phyloP scores from a whole-genome alignment of 2,113 vertebrate species.

The Campylorhamphus procurvoides region DNA sequence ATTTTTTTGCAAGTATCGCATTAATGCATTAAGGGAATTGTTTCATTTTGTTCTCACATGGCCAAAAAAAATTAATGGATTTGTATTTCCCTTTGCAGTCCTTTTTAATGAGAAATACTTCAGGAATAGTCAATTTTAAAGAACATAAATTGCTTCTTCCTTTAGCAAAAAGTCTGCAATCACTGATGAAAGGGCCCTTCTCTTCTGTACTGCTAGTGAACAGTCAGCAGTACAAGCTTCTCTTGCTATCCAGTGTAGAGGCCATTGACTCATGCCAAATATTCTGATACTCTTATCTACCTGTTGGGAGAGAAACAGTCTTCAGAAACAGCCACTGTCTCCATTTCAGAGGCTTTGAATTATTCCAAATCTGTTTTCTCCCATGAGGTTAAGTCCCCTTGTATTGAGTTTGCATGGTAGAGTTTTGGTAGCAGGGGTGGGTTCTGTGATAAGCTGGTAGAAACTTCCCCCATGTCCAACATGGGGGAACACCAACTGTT shows the following conservation, averaged over 20 bases:
- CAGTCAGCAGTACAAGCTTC: background rate
- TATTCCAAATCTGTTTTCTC: background rate
- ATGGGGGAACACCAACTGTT: too few species aligned
- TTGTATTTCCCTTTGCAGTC: slow-evolving; percentile 1
- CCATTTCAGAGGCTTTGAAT: background rate
- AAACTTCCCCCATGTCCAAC: background rate
- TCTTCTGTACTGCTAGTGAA: background rate
- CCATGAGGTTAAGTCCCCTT: background rate
- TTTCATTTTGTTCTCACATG: background rate
- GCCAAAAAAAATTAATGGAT: background rate
- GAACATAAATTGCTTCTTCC: background rate
- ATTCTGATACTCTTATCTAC: background rate
- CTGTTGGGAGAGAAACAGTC: background rate
- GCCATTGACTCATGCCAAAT: background rate
- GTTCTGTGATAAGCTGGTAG: background rate
- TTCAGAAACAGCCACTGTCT: background rate
- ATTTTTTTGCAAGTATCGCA: background rate
- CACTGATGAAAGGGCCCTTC: background rate
- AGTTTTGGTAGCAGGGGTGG: background rate
- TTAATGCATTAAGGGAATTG: background rate
- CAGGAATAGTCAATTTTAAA: background rate
- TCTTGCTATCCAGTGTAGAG: background rate
- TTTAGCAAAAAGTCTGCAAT: background rate
- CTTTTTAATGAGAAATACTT: slow-evolving; percentile 37
- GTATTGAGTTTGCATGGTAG: background rate